phyloP scores from a whole-genome alignment of 2,113 vertebrate genomes.

The Lagenorhynchus albirostris region DNA sequence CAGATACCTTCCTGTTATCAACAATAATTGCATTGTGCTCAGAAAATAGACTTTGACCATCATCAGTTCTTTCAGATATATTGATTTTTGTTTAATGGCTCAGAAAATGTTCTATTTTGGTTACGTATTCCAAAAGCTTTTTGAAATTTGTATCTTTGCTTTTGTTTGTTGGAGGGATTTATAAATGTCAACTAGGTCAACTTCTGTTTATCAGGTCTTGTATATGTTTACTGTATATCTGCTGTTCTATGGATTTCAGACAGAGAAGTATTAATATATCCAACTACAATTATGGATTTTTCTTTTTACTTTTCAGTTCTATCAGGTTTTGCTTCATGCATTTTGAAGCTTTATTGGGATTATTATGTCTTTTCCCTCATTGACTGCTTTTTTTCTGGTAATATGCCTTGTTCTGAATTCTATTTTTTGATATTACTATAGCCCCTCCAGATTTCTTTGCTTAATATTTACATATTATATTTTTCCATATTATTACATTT shows the following conservation, averaged over 20 bases:
- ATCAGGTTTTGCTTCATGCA: background rate
- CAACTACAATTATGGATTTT: background rate
- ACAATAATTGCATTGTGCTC: background rate
- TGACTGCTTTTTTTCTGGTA: background rate
- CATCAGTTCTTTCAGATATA: background rate
- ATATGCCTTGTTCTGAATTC: background rate
- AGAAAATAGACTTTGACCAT: background rate
- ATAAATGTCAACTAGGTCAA: background rate
- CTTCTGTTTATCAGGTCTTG: background rate
- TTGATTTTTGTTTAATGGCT: background rate
- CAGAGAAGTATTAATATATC: background rate
- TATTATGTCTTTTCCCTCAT: background rate
- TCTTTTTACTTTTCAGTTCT: background rate
- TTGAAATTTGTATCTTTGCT: background rate
- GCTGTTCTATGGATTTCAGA: background rate
- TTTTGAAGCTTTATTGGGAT: background rate
- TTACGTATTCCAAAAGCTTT: background rate
- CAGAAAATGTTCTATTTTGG: background rate
- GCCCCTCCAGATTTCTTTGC: background rate
- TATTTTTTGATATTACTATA: background rate
- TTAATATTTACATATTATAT: background rate
- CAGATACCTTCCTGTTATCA: background rate
- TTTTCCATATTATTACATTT: background rate
- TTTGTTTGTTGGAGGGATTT: background rate
- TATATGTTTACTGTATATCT: background rate